Conservation (phyloP, 2,797 vertebrate genomes). For the Prionace glauca region DNA sequence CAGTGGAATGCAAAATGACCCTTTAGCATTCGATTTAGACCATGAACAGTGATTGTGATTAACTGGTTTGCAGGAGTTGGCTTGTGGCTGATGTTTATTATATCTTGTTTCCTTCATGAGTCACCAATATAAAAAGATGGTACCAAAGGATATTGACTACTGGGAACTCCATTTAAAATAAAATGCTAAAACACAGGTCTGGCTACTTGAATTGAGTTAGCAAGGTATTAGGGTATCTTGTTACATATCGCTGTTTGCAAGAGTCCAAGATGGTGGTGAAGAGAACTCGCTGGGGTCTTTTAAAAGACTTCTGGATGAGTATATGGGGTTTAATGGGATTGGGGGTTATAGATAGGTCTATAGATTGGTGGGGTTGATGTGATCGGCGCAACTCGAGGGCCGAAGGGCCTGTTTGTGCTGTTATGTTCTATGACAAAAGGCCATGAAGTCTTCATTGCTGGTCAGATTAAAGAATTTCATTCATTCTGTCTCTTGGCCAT, state of each 20-base stretch:
- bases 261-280: neutral
- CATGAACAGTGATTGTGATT: neutral
- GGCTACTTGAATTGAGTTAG: neutral
- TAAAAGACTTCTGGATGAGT: too few relatives aligned
- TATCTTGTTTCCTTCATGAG: neutral
- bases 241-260: neutral
- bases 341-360: too few relatives aligned
- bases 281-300: too few relatives aligned
- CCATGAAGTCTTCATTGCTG: neutral
- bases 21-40: neutral
- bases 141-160: neutral
- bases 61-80: neutral
- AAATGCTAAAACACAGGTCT: neutral
- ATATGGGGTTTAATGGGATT: too few relatives aligned
- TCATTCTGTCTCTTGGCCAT: neutral
- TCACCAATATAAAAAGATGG: neutral
- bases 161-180: neutral
- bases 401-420: too few relatives aligned
- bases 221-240: neutral
- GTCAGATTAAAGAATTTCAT: neutral
- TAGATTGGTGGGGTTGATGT: too few relatives aligned
- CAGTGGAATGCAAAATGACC: constrained; percentile 14
- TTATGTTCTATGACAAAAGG: too few relatives aligned
- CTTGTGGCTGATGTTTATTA: neutral
- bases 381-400: too few relatives aligned